Evolutionary conservation across 1,140 invertebrate genomes (phyloP).

Genomic region (Vanessa atalanta): DNA sequence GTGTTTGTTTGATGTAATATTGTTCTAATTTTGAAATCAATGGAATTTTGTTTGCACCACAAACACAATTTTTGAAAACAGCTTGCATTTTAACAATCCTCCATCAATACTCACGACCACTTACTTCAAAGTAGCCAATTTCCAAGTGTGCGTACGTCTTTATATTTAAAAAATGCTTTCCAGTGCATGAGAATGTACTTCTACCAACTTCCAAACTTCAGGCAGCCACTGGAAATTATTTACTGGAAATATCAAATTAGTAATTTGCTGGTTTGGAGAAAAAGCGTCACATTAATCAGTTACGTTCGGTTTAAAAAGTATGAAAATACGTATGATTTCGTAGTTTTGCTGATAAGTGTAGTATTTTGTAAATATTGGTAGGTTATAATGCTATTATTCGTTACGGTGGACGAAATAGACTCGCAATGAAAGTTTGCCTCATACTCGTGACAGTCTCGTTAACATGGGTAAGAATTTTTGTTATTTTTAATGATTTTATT

Average conservation of each 20-base stretch:
- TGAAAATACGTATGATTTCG: background rate
- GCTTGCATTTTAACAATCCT: background rate
- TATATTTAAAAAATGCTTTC: no score
- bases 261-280: no score
- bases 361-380: conserved; percentile 6
- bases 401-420: background rate
- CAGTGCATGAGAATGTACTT: no score
- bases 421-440: conserved; percentile 5
- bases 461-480: background rate
- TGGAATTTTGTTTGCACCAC: conserved; percentile 8
- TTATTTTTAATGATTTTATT: no score
- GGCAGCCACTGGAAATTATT: no score
- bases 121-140: no score
- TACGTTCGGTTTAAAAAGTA: background rate
- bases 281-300: background rate
- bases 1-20: background rate
- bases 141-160: no score
- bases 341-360: background rate
- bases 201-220: no score
- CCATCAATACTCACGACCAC: no score
- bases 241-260: no score
- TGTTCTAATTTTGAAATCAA: background rate
- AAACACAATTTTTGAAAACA: background rate
- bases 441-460: background rate
- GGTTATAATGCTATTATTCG: background rate